Conservation (phyloP, 1,140 invertebrate species). For the Bombus waltoni region DNA sequence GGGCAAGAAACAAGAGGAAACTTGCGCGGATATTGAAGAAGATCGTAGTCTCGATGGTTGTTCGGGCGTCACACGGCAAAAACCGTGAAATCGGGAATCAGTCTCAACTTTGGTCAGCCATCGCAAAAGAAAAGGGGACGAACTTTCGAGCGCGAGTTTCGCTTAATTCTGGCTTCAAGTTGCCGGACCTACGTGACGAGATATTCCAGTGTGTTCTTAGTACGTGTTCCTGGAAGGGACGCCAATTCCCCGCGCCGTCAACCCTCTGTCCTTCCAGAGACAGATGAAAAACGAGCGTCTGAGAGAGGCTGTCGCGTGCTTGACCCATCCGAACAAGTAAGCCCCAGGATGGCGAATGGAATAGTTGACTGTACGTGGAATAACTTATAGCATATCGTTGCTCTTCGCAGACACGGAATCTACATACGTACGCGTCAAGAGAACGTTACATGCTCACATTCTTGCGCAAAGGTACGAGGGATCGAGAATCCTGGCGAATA, state of each 20-base stretch:
- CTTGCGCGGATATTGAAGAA: slow-evolving; percentile 37
- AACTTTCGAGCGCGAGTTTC: slow-evolving; percentile 56
- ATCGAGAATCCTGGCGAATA: not conserved
- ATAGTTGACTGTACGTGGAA: slow-evolving; percentile 48
- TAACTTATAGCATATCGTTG: slow-evolving; percentile 56
- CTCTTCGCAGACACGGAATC: slow-evolving; percentile 16
- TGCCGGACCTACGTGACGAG: slow-evolving; percentile 63
- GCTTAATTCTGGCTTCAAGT: slow-evolving; percentile 63
- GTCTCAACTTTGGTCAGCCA: slow-evolving; percentile 17
- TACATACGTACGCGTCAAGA: not conserved
- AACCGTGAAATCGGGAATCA: slow-evolving; percentile 45
- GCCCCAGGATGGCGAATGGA: slow-evolving; percentile 30
- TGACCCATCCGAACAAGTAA: slow-evolving; percentile 59
- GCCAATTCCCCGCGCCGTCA: slow-evolving; percentile 64
- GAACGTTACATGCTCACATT: not conserved
- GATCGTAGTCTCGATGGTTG: slow-evolving; percentile 37
- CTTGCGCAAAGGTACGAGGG: not conserved
- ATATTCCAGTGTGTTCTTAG: slow-evolving; percentile 65
- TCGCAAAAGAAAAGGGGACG: slow-evolving; percentile 46
- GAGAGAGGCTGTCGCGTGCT: slow-evolving; percentile 37
- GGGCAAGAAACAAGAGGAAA: slow-evolving; percentile 10
- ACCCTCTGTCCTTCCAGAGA: slow-evolving; percentile 59
- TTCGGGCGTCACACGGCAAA: slow-evolving; percentile 10
- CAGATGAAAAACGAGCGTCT: slow-evolving; percentile 72
- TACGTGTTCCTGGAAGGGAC: slow-evolving; percentile 49